These are phyloP conservation scores for Saccostrea echinata DNA, from an alignment of 1,140 invertebrate species.

Conservation along the genomic window DNA sequence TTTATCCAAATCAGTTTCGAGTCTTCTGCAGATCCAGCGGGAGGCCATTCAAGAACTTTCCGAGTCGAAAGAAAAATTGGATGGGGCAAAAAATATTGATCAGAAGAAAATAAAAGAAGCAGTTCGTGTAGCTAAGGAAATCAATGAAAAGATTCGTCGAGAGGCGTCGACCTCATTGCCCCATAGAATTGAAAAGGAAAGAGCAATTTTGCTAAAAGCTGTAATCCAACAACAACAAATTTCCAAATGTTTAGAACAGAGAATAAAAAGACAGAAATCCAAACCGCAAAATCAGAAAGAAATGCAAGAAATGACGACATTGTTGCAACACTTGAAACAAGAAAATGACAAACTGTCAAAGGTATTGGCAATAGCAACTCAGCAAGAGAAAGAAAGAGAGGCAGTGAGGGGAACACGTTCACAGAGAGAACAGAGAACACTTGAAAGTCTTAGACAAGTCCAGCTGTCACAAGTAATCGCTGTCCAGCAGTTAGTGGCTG, in stretches of 20 bases:
- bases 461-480: constrained; percentile 7
- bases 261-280: neutral
- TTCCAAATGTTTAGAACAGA: constrained; percentile 1
- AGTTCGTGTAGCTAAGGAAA: neutral
- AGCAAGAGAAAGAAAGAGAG: neutral
- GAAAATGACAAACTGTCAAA: constrained; percentile 11
- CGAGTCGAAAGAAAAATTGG: neutral
- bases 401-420: neutral
- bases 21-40: constrained; percentile 8
- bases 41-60: neutral
- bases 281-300: neutral
- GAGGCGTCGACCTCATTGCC: neutral
- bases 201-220: neutral
- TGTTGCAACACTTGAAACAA: neutral
- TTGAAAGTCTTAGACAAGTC: neutral
- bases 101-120: neutral
- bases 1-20: neutral
- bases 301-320: neutral
- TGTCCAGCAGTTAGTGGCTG: neutral
- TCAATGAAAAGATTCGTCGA: constrained; percentile 18
- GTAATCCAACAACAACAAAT: constrained; percentile 36
- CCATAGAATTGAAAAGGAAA: neutral
- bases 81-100: neutral
- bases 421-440: neutral
- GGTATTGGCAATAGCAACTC: neutral